Base-by-base conservation (phyloP, 64 coral and sea anemone species). In the Acropora yongei region DNA sequence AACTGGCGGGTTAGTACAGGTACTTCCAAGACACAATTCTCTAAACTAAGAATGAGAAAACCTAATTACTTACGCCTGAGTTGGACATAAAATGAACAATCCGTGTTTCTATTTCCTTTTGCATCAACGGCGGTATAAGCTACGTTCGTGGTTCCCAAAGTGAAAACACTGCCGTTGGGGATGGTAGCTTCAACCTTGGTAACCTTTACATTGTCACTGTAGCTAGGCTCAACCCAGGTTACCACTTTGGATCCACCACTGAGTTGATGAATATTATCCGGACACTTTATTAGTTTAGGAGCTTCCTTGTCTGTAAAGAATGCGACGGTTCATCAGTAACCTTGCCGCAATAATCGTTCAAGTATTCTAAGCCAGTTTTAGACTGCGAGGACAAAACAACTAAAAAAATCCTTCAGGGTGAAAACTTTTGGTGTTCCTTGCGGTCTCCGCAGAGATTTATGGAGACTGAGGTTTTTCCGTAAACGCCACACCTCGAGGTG, bases 181-280 rank as follows among this genome's bases (percentile, higher is more conserved):
- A 48, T 45, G 30, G 83, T 30, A 8, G 30, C 72, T 4, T 84
- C 85, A 45, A 93, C 76, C 18, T 72, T 87, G 18, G 47, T 80
- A 8, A 93, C 75, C 43, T 77, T 77, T 0, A 93, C 83, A 55
- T 93, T 93, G 83, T 93, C 91, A 39, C 17, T 68, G 47, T 72
- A 87, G 8, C 48, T 80, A 50, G 91, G 83, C 75, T 93, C 77
- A 16, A 48, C 9, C 91, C 83, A 93, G 45, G 83, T 79, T 57
- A 93, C 91, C n/a, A 47, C 83, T 16, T 77, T 87, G 47, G 51
- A 4, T 1, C 41, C 71, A 6, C 48, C 57, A 1, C 40, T 50
- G 5, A 10, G 48, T 71, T 48, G 9, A 41, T 42, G 5, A 11
- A 77, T 77, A 18, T 82, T 57, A 4, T 9, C 5, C 6, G 89